Conservation (phyloP, 2,888 invertebrate genomes). For the Ornithoptera alexandrae region DNA sequence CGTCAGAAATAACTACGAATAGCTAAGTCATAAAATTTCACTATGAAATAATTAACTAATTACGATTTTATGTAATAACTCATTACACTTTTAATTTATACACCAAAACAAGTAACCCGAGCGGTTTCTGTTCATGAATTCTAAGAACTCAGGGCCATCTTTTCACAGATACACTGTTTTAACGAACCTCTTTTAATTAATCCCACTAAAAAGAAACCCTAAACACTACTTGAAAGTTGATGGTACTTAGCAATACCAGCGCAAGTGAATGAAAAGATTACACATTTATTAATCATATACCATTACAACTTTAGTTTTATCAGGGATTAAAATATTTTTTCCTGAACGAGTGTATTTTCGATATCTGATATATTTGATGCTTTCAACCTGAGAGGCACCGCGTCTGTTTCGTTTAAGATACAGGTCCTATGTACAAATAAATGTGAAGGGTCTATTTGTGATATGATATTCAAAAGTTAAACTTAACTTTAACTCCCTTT, state of each 20-base stretch:
- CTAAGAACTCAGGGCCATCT: slow-evolving; percentile 13
- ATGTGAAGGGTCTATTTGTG: too few relatives aligned
- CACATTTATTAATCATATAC: too few relatives aligned
- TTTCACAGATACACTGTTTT: slow-evolving; percentile 11
- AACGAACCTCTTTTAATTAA: slow-evolving; percentile 18
- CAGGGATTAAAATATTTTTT: too few relatives aligned
- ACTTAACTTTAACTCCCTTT: too few relatives aligned
- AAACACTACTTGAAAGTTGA: slow-evolving; percentile 6
- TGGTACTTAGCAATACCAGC: slow-evolving; percentile 7
- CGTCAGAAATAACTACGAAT: background rate
- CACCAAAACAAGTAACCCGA: background rate
- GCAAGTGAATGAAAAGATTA: background rate
- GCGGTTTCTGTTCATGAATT: slow-evolving; percentile 9
- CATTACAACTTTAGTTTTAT: too few relatives aligned
- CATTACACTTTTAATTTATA: slow-evolving; percentile 1
- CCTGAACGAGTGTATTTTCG: too few relatives aligned
- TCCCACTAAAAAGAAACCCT: slow-evolving; percentile 12
- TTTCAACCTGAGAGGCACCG: too few relatives aligned
- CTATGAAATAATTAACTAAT: background rate
- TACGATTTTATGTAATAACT: background rate
- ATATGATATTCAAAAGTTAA: too few relatives aligned
- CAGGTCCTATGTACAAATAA: too few relatives aligned
- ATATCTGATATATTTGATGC: too few relatives aligned
- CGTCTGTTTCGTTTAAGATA: too few relatives aligned
- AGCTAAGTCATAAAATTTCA: background rate